Evolutionary conservation across 2,113 vertebrate genomes (phyloP).

Genomic region (western clawed frog (Xenopus tropicalis)): UCB_Xtro_10.0 CM004447.2:57649501-57650000

Average conservation of each 20-base stretch:
- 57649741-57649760: constrained; percentile 93
- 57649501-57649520: too few species aligned
- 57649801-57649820: constrained; percentile 90
- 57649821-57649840: constrained; percentile 90
- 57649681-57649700: neutral
- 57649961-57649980: constrained; percentile 76
- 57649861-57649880: constrained; percentile 89
- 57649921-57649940: constrained; percentile 92
- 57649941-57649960: constrained; percentile 91
- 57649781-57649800: constrained; percentile 89
- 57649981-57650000: too few species aligned
- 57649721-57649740: constrained; percentile 98
- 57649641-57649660: too few species aligned
- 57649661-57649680: too few species aligned
- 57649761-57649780: constrained; percentile 90
- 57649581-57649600: too few species aligned
- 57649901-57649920: constrained; percentile 96
- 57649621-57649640: too few species aligned
- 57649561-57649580: too few species aligned
- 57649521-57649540: too few species aligned
- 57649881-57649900: constrained; percentile 94
- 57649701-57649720: constrained; percentile 79
- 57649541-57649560: too few species aligned
- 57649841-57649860: constrained; percentile 97
- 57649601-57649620: too few species aligned